Conservation (phyloP, 2,888 invertebrate genomes). For the Oscheius sp. region DNA sequence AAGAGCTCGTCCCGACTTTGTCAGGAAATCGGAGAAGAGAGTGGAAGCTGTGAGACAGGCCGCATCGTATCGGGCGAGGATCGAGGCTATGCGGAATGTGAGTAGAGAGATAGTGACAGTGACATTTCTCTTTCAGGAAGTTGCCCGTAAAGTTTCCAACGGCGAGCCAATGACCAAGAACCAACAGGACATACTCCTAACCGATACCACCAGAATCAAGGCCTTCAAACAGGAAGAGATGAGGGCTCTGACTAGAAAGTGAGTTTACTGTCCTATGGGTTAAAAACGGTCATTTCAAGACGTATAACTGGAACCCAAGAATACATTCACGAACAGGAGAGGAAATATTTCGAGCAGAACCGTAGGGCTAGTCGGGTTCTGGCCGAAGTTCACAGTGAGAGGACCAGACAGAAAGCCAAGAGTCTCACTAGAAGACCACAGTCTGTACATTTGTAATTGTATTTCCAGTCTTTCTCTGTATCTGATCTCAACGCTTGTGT, state of each 20-base stretch:
- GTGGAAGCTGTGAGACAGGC: conserved; percentile 6
- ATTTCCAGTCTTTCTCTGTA: no score
- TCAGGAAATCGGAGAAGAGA: conserved; percentile 8
- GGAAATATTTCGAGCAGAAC: conserved; percentile 2
- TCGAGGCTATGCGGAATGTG: conserved; percentile 32
- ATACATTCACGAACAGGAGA: background rate
- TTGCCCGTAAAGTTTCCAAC: background rate
- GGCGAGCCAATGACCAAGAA: conserved; percentile 1
- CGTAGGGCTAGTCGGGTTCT: conserved; percentile 18
- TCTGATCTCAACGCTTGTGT: no score
- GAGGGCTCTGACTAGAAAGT: conserved; percentile 27
- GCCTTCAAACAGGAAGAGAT: conserved; percentile 31
- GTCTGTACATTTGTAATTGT: no score
- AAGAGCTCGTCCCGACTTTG: conserved; percentile 24
- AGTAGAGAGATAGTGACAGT: background rate
- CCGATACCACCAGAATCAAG: conserved; percentile 19
- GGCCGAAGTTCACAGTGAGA: conserved; percentile 9
- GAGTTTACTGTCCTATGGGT: background rate
- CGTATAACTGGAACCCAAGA: conserved; percentile 13
- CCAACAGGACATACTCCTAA: conserved; percentile 13
- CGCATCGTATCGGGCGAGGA: background rate
- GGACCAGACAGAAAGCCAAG: background rate
- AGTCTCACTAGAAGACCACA: no score
- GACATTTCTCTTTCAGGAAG: conserved; percentile 4
- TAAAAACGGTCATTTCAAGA: conserved; percentile 1